Conservation (phyloP, 1,140 invertebrate species). For the Wiebesia pumilae region DNA sequence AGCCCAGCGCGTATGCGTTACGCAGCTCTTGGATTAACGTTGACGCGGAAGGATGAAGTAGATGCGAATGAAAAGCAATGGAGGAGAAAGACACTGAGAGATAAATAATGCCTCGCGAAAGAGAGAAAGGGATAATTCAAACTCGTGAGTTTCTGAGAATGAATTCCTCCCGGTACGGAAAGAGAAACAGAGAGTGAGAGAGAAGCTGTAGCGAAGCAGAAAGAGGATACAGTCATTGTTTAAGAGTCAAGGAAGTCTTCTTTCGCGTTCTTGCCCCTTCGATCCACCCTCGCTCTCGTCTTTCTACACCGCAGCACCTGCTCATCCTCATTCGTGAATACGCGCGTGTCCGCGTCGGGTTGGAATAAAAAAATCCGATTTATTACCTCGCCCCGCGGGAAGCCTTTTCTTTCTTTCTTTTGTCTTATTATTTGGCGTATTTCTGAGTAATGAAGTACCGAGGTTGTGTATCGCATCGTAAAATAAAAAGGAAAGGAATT, state of each 20-base stretch:
- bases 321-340: constrained; percentile 26
- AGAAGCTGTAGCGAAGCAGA: background rate
- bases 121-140: constrained; percentile 23
- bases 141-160: constrained; percentile 41
- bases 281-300: background rate
- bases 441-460: constrained; percentile 37
- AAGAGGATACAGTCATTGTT: constrained; percentile 47
- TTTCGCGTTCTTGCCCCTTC: background rate
- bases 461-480: constrained; percentile 3
- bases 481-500: constrained; percentile 28
- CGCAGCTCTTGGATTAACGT: constrained; percentile 24
- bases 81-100: background rate
- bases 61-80: constrained; percentile 9
- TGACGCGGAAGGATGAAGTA: background rate
- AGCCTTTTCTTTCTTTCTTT: constrained; percentile 7
- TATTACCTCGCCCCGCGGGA: constrained; percentile 47
- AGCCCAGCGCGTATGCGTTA: background rate
- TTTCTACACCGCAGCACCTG: constrained; percentile 37
- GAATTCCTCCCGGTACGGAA: background rate
- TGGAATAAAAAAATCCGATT: constrained; percentile 42
- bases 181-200: background rate
- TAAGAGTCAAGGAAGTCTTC: constrained; percentile 47
- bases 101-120: constrained; percentile 15
- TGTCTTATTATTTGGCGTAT: constrained; percentile 34
- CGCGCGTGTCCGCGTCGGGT: constrained; percentile 1